A percentile compares a stretch with the other conserved stretches of the same genome.
phyloP scores from a whole-genome alignment of 1,140 invertebrate genomes.

The Drosophila erecta region DNA sequence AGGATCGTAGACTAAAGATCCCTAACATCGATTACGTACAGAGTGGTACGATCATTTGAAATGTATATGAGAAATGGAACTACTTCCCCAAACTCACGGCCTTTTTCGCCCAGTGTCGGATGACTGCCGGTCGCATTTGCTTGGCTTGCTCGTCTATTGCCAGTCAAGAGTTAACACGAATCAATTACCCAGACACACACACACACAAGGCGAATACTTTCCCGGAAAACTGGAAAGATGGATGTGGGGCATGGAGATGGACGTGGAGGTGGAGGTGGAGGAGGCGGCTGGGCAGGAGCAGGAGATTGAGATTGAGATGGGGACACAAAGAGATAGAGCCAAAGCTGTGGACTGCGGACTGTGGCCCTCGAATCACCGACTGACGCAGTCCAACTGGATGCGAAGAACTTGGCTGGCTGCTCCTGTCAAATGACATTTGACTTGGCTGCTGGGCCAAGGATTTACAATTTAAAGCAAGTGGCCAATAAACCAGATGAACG shows the following conservation, averaged over 20 bases:
- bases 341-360: slow-evolving; percentile 28
- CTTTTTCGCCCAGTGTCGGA: slow-evolving; percentile 25
- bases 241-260: slow-evolving; percentile 15
- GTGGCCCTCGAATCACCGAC: slow-evolving; percentile 7
- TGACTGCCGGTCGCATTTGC: slow-evolving; percentile 70
- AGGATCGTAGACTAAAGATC: too few species aligned
- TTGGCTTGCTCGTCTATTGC: slow-evolving; percentile 79
- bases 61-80: neutral
- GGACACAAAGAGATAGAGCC: slow-evolving; percentile 18
- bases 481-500: slow-evolving; percentile 82
- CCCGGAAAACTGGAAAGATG: slow-evolving; percentile 30
- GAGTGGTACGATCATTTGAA: neutral
- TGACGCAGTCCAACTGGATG: slow-evolving; percentile 19
- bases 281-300: neutral
- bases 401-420: slow-evolving; percentile 44
- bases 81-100: neutral
- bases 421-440: slow-evolving; percentile 79
- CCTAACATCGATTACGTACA: too few species aligned
- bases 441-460: slow-evolving; percentile 73
- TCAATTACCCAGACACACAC: slow-evolving; percentile 69
- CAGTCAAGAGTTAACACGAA: slow-evolving; percentile 83
- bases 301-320: slow-evolving; percentile 3
- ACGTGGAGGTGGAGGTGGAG: neutral
- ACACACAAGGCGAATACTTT: slow-evolving; percentile 37
- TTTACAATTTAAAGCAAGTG: slow-evolving; percentile 83